phyloP scores from a whole-genome alignment of 2,888 invertebrate species.

The Melieria crassipennis region DNA sequence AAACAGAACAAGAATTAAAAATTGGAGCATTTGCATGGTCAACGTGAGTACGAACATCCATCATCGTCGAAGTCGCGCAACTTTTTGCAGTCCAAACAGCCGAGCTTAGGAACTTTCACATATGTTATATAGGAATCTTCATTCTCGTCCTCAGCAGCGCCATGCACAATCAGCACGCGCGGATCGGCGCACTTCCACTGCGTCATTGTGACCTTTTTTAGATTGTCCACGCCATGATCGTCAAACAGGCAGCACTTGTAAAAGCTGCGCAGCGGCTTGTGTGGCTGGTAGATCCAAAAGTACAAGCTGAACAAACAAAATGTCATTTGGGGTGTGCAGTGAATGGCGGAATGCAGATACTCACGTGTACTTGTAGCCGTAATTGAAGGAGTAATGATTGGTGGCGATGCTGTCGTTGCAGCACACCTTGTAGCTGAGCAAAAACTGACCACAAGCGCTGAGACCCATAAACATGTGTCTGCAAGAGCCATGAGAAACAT shows the following conservation, averaged over 20 bases:
- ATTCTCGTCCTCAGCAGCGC: conserved; percentile 64
- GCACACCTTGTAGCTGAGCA: conserved; percentile 82
- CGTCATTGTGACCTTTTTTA: conserved; percentile 72
- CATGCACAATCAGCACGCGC: conserved; percentile 71
- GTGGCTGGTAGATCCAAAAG: conserved; percentile 66
- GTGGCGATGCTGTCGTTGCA: conserved; percentile 69
- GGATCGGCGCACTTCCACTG: conserved; percentile 72
- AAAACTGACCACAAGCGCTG: conserved; percentile 92
- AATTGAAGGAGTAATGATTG: conserved; percentile 69
- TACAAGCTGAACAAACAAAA: conserved; percentile 53
- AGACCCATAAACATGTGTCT: conserved; percentile 95
- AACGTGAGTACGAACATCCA: conserved; percentile 54
- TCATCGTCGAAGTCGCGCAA: conserved; percentile 67
- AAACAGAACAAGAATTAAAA: background rate
- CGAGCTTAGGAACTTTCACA: conserved; percentile 70
- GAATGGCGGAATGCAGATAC: conserved; percentile 50
- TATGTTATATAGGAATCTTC: conserved; percentile 66
- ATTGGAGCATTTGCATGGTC: background rate
- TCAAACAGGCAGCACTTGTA: conserved; percentile 72
- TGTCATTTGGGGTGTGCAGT: background rate
- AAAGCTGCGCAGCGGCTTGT: conserved; percentile 60
- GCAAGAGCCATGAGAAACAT: conserved; percentile 25
- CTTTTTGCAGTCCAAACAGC: conserved; percentile 72
- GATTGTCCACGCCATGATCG: conserved; percentile 71
- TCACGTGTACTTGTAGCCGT: conserved; percentile 73